Percentiles rank a stretch among this genome's conserved stretches.
phyloP scores from a whole-genome alignment of 2,888 invertebrate genomes.

The Cryptus armator region DNA sequence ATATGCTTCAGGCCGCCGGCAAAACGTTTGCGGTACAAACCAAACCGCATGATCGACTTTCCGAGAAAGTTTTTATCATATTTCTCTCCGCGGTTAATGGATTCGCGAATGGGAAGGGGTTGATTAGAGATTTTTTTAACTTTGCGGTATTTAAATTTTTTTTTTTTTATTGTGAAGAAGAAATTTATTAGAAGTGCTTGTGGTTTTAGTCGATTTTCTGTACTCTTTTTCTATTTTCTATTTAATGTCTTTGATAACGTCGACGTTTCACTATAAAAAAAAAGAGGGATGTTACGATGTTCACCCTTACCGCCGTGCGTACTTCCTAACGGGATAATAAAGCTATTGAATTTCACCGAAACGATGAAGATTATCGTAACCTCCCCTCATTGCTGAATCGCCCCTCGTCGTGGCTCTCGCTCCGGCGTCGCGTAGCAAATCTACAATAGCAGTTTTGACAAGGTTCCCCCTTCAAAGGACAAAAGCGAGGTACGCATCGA shows the following conservation, averaged over 20 bases:
- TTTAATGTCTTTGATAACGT: neutral
- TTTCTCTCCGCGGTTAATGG: neutral
- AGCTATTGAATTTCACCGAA: constrained; percentile 72
- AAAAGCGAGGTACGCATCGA: constrained; percentile 65
- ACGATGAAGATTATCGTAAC: constrained; percentile 74
- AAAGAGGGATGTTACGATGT: constrained; percentile 1
- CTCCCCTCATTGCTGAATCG: constrained; percentile 62
- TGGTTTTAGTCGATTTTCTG: neutral
- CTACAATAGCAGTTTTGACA: constrained; percentile 82
- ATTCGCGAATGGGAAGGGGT: too few relatives aligned
- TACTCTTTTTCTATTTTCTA: neutral
- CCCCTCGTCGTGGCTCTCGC: constrained; percentile 61
- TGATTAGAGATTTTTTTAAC: neutral
- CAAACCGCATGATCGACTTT: constrained; percentile 33
- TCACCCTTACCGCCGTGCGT: constrained; percentile 32
- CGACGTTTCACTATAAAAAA: neutral
- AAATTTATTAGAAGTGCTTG: too few relatives aligned
- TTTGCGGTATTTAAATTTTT: neutral
- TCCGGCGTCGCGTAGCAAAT: constrained; percentile 80
- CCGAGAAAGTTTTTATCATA: constrained; percentile 14
- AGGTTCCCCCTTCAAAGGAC: constrained; percentile 74
- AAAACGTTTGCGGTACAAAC: neutral
- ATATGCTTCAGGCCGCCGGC: constrained; percentile 3
- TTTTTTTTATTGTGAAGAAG: neutral
- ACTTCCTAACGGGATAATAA: constrained; percentile 71